phyloP scores from a whole-genome alignment of 2,888 invertebrate species.

The Bibio marci region DNA sequence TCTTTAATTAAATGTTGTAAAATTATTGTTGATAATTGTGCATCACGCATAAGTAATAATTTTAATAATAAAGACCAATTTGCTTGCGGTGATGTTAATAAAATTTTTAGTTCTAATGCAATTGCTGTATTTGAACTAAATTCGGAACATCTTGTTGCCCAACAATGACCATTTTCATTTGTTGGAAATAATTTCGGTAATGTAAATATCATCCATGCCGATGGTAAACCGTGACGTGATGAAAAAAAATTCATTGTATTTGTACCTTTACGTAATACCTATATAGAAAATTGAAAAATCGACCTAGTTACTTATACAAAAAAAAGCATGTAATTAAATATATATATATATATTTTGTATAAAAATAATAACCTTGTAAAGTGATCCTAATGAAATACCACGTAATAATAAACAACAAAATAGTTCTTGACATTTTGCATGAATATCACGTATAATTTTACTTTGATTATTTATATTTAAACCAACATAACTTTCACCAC shows the following conservation, averaged over 20 bases:
- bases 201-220: conserved; percentile 54
- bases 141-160: conserved; percentile 30
- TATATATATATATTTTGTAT: no score
- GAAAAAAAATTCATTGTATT: conserved; percentile 37
- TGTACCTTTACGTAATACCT: conserved; percentile 39
- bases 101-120: conserved; percentile 49
- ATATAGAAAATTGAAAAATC: conserved; percentile 3
- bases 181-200: conserved; percentile 41
- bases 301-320: no score
- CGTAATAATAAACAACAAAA: conserved; percentile 55
- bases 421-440: conserved; percentile 66
- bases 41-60: conserved; percentile 54
- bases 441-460: conserved; percentile 61
- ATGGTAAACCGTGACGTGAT: conserved; percentile 35
- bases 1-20: conserved; percentile 34
- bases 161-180: conserved; percentile 26
- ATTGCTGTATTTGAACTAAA: conserved; percentile 42
- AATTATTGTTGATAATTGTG: conserved; percentile 41
- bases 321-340: no score
- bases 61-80: conserved; percentile 60
- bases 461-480: conserved; percentile 38
- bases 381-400: conserved; percentile 54
- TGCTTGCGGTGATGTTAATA: conserved; percentile 61
- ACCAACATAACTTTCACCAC: conserved; percentile 40
- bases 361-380: conserved; percentile 45